Evolutionary conservation across 2,888 invertebrate species (phyloP), one percentile per base, ranked within the genome.

Genomic region (Erebia aethiops): DNA sequence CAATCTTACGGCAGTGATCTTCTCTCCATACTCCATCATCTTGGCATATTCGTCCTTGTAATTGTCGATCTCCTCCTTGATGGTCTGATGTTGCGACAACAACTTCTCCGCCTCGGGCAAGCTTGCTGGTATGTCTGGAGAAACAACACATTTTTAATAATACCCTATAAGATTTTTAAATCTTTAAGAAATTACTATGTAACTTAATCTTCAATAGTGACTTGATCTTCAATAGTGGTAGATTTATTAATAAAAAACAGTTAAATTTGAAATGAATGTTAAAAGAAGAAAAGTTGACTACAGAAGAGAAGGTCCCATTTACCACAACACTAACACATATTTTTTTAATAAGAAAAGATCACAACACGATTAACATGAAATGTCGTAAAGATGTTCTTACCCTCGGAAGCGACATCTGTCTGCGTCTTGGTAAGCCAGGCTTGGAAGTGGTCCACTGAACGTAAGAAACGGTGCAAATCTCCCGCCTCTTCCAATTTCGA

Each of bases 1-100:
- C 43, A 63, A 71, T 78, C 95, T 92, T 76, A 96, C 95, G 72
- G 97, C 96, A 66, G 99, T 99, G 78, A 99, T 95, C 82, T 97
- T 96, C 88, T 99, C 99, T 57, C 99, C 99, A 84, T 99, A 99
- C 84, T 99, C 99, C 97, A 99, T 99, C 99, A 99, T 99, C 94
- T 98, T 98, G 81, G 97, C 97, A 86, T 99, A 99, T 88, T 99
- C 99, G 83, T 99, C 98, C 68, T 97, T 98, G 91, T 99, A 99
- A 85, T 99, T 99, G 88, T 99, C 99, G 82, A 99, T 99, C 94
- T 99, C 99, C 87, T 99, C 99, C 85, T 98, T 97, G 86, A 99
- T 98, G 79, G 98, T 98, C 93, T 99, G 98, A 94, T 99, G 99
- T 89, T 99, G 99, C 63, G 98, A 98, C 62, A 99, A 94, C 18